Base-by-base conservation (phyloP, 2,888 invertebrate species). In the Sepiola atlantica region DNA sequence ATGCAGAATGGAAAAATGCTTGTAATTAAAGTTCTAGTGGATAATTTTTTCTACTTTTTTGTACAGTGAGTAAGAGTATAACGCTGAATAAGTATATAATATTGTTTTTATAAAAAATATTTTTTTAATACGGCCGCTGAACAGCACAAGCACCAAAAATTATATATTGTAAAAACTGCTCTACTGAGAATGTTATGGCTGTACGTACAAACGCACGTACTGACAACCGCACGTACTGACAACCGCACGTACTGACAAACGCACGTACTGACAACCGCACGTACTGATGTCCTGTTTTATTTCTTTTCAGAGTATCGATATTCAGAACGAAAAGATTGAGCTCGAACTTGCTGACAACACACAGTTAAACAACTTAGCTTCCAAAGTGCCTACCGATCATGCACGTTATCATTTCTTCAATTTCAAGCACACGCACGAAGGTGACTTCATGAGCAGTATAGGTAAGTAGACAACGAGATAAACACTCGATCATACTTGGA, bases 351-450 rank as follows among this genome's bases (percentile, higher is more conserved):
- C 95, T 91, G 95, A 95, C 24, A 95, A 96, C 55, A 95, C 96
- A 32, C 95, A 95, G 16, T 95, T 96, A 4, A 97, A 98, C 55
- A 98, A 98, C 96, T 97, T 99, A 95, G 98, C 98, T 0, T 98
- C 98, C 0, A 98, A 98, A 97, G 98, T 99, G 95, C 99, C 99
- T 16, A 98, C 98, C 77, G 98, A 99, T 96, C 98, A 98, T 96
- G 99, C 99, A 55, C 98, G 99, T 96, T 99, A 99, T 97, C 99
- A 99, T 97, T 97, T 99, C 45, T 99, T 98, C 97, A 98, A 98
- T 96, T 99, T 99, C 97, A 98, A 98, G 96, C 99, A 99, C 97
- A 98, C 98, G 0, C 98, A 99, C 96, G 99, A 99, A 97, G 99
- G 99, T 55, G 99, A 99, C 97, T 98, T 98, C 96, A 98, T 98